Percentiles rank a stretch among this genome's conserved stretches.
These are phyloP conservation scores for Tenthredo livida DNA, from an alignment of 2,888 invertebrate genomes.

Conservation along the genomic window DNA sequence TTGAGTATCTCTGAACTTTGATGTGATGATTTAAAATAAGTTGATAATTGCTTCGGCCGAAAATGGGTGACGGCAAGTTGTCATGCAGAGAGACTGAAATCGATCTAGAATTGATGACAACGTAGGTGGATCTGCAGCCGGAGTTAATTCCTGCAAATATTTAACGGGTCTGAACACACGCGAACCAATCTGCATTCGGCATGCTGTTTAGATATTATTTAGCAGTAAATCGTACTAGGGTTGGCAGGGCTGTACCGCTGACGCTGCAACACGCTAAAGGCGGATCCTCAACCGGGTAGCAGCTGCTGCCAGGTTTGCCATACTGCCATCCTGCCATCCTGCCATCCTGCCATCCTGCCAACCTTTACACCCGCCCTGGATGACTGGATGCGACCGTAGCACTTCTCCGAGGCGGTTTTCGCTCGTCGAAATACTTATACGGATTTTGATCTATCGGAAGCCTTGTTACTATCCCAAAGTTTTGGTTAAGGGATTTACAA, in stretches of 20 bases:
- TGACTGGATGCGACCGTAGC: slow-evolving; percentile 35
- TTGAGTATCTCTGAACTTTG: not conserved
- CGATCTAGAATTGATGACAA: slow-evolving; percentile 14
- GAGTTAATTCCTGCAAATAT: slow-evolving; percentile 46
- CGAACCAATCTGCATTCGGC: slow-evolving; percentile 59
- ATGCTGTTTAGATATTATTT: slow-evolving; percentile 75
- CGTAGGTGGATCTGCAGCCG: not conserved
- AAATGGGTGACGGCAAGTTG: not conserved
- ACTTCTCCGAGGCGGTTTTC: slow-evolving; percentile 4
- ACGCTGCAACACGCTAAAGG: slow-evolving; percentile 76
- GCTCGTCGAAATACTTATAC: slow-evolving; percentile 20
- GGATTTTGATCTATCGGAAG: slow-evolving; percentile 22
- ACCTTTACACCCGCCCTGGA: slow-evolving; percentile 41
- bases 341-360: slow-evolving; percentile 47
- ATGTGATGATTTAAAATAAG: not conserved
- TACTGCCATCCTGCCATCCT: slow-evolving; percentile 42
- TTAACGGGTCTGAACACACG: slow-evolving; percentile 45
- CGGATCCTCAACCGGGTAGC: slow-evolving; percentile 68
- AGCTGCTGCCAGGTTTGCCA: slow-evolving; percentile 45
- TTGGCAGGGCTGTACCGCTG: slow-evolving; percentile 73
- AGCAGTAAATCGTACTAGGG: slow-evolving; percentile 72
- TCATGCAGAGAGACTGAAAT: not conserved
- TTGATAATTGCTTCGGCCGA: not conserved
- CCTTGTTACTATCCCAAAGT: not conserved
- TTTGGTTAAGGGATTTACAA: not conserved